phyloP scores from a whole-genome alignment of 1,140 invertebrate genomes.

The Temnothorax nylanderi region DNA sequence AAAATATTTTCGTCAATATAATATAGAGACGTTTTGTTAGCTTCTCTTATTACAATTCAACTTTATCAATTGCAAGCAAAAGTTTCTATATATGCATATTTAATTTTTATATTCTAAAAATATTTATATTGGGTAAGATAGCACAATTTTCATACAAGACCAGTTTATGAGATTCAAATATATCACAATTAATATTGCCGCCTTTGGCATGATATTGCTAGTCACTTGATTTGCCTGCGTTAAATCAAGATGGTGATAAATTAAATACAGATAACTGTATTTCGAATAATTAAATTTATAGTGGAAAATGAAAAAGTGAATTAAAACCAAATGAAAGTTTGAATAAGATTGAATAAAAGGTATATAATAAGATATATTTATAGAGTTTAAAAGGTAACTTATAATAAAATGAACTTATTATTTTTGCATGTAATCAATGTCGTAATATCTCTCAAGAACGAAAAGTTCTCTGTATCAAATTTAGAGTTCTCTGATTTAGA shows the following conservation, averaged over 20 bases:
- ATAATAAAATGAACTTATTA: neutral
- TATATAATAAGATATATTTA: neutral
- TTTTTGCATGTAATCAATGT: neutral
- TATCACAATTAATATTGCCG: neutral
- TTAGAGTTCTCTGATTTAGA: neutral
- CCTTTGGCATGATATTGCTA: neutral
- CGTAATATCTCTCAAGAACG: neutral
- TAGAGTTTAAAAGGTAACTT: neutral
- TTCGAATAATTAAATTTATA: neutral
- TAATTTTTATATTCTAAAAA: neutral
- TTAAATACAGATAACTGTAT: neutral
- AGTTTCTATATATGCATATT: no score
- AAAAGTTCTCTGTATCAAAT: neutral
- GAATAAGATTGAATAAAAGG: neutral
- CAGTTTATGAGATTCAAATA: neutral
- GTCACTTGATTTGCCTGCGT: neutral
- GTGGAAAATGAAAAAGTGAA: neutral
- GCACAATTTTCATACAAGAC: neutral
- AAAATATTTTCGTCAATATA: constrained; percentile 17
- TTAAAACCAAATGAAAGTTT: neutral
- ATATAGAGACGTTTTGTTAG: neutral
- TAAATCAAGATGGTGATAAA: neutral
- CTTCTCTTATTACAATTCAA: neutral
- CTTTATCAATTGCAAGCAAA: neutral
- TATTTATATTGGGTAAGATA: neutral